Conservation (phyloP, 1,140 invertebrate species). For the Meteorus sp. region DNA sequence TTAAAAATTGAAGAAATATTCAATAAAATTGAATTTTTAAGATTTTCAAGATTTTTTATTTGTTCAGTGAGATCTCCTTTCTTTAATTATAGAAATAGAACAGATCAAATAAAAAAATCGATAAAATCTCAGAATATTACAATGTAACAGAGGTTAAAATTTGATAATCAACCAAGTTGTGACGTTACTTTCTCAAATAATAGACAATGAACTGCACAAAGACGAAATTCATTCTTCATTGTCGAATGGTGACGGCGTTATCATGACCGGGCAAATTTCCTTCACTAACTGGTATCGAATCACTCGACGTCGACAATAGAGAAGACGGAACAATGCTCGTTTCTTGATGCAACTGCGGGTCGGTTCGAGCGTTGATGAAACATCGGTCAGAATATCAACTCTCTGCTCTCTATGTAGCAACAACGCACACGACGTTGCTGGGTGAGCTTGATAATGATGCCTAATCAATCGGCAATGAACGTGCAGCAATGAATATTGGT, state of each 20-base stretch:
- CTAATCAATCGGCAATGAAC: constrained; percentile 19
- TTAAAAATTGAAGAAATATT: too few relatives aligned
- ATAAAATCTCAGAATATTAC: too few relatives aligned
- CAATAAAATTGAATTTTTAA: too few relatives aligned
- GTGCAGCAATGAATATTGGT: not conserved
- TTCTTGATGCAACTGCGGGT: not conserved
- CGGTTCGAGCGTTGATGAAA: not conserved
- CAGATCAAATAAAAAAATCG: too few relatives aligned
- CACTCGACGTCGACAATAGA: not conserved
- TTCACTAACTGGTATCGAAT: not conserved
- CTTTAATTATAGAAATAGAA: too few relatives aligned
- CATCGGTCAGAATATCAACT: not conserved
- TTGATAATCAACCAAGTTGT: too few relatives aligned
- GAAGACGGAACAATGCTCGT: constrained; percentile 9
- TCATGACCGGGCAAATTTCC: constrained; percentile 3
- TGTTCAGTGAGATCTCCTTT: too few relatives aligned
- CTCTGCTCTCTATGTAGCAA: too few relatives aligned
- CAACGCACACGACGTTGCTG: not conserved
- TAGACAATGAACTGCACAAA: not conserved
- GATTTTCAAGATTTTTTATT: too few relatives aligned
- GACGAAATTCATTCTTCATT: too few relatives aligned
- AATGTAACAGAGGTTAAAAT: too few relatives aligned
- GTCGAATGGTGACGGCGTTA: too few relatives aligned
- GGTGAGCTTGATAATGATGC: constrained; percentile 3
- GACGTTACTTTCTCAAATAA: not conserved